Evolutionary conservation across 2,113 vertebrate genomes (phyloP).

Genomic region (Oophaga pumilio): DNA sequence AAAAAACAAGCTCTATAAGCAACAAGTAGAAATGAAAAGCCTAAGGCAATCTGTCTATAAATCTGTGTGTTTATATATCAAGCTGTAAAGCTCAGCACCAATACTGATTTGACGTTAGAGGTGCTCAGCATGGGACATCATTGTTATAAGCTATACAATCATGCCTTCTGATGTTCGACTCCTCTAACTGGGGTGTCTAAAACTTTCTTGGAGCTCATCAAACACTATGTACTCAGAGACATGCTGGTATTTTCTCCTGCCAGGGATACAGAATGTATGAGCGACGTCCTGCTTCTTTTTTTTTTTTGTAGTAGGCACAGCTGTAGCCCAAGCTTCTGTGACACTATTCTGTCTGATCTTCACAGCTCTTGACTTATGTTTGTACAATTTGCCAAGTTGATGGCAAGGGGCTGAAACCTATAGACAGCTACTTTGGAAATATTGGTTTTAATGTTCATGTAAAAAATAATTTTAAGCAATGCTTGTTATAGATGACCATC

Average conservation of each 20-base stretch:
- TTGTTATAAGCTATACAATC: slow-evolving; percentile 50
- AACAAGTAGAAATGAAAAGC: slow-evolving; percentile 13
- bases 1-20: not conserved
- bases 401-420: slow-evolving; percentile 46
- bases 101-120: slow-evolving; percentile 24
- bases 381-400: slow-evolving; percentile 47
- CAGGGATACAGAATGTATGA: slow-evolving; percentile 42
- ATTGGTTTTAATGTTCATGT: slow-evolving; percentile 28
- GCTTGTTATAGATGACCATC: slow-evolving; percentile 37
- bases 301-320: slow-evolving; percentile 22
- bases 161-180: slow-evolving; percentile 44
- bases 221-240: slow-evolving; percentile 39
- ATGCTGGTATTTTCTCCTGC: slow-evolving; percentile 52
- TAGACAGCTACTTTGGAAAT: slow-evolving; percentile 44
- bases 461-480: slow-evolving; percentile 45
- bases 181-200: slow-evolving; percentile 35
- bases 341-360: slow-evolving; percentile 44
- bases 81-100: slow-evolving; percentile 20
- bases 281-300: slow-evolving; percentile 10
- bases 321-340: slow-evolving; percentile 33
- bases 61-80: slow-evolving; percentile 16
- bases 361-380: slow-evolving; percentile 47
- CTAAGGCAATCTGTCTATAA: slow-evolving; percentile 25
- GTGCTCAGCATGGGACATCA: slow-evolving; percentile 44
- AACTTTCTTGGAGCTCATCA: slow-evolving; percentile 41